Percentiles rank a stretch among this genome's conserved stretches.
These are phyloP conservation scores for Herminia tarsipennalis DNA, from an alignment of 2,888 invertebrate genomes.

Conservation along the genomic window DNA sequence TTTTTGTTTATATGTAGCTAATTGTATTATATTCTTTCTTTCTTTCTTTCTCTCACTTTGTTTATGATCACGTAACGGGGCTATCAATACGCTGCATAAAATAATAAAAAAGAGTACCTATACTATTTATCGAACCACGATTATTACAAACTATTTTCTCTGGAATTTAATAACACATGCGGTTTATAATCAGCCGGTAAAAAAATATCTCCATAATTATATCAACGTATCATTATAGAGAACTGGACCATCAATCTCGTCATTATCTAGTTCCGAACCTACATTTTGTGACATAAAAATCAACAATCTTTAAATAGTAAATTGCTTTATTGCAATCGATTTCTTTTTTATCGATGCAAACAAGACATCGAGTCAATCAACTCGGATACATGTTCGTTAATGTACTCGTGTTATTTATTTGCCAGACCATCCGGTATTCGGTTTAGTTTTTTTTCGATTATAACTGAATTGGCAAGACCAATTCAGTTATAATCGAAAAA, in stretches of 20 bases:
- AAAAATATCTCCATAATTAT: slow-evolving; percentile 41
- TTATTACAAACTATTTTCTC: slow-evolving; percentile 1
- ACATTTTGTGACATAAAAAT: slow-evolving; percentile 47
- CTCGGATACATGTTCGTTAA: slow-evolving; percentile 36
- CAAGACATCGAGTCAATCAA: slow-evolving; percentile 37
- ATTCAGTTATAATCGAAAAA: too few species aligned
- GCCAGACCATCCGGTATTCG: slow-evolving; percentile 43
- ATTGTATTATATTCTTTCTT: too few species aligned
- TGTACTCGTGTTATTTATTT: slow-evolving; percentile 43
- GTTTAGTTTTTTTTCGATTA: slow-evolving; percentile 46
- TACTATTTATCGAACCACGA: too few species aligned
- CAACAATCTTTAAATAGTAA: slow-evolving; percentile 39
- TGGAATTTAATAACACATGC: slow-evolving; percentile 28
- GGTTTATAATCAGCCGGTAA: slow-evolving; percentile 22
- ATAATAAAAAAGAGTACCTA: too few species aligned
- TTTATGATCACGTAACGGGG: too few species aligned
- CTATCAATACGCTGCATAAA: neutral
- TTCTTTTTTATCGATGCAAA: slow-evolving; percentile 34
- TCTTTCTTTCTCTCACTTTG: too few species aligned
- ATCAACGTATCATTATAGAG: slow-evolving; percentile 41
- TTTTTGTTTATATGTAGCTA: too few species aligned
- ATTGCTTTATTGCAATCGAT: slow-evolving; percentile 41
- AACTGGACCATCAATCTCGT: slow-evolving; percentile 37
- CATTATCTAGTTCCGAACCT: slow-evolving; percentile 35
- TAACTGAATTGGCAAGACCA: slow-evolving; percentile 30